phyloP scores from a whole-genome alignment of 2,888 invertebrate genomes.

The Caenorhabditis uteleia region DNA sequence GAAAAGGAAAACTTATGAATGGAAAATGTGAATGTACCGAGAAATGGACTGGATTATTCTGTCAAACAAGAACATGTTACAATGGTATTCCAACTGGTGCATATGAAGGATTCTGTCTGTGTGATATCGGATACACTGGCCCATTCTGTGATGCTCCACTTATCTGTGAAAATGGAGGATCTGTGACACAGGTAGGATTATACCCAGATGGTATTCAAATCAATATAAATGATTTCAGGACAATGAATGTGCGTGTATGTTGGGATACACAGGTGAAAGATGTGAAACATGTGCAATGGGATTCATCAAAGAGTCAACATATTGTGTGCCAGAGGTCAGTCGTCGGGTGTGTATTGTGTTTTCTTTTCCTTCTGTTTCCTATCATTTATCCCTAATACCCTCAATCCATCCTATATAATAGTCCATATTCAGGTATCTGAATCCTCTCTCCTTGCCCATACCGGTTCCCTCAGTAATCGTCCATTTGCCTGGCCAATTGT shows the following conservation, averaged over 20 bases:
- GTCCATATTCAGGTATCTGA: constrained; percentile 33
- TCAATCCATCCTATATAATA: background rate
- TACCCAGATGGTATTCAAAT: constrained; percentile 1
- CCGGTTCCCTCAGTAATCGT: constrained; percentile 36
- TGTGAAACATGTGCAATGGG: constrained; percentile 48
- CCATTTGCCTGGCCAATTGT: constrained; percentile 50
- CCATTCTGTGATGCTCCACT: constrained; percentile 53
- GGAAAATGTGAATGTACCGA: constrained; percentile 53
- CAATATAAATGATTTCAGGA: constrained; percentile 18
- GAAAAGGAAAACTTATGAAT: constrained; percentile 51
- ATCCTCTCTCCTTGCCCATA: constrained; percentile 45
- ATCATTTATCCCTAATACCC: no score
- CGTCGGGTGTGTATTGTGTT: constrained; percentile 1
- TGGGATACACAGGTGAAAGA: constrained; percentile 47
- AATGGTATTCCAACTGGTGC: constrained; percentile 53
- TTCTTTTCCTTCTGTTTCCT: background rate
- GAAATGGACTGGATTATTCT: constrained; percentile 49
- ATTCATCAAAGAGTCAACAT: constrained; percentile 36
- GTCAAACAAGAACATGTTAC: constrained; percentile 51
- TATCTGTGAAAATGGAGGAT: constrained; percentile 50
- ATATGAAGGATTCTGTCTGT: constrained; percentile 52
- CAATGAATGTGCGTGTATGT: constrained; percentile 50
- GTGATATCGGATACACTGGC: constrained; percentile 53
- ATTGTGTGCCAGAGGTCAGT: constrained; percentile 51
- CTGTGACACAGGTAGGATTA: constrained; percentile 39